Percentiles rank a stretch among this genome's conserved stretches.
phyloP scores from a whole-genome alignment of 1,140 invertebrate species.

The Drosophila willistoni region DNA sequence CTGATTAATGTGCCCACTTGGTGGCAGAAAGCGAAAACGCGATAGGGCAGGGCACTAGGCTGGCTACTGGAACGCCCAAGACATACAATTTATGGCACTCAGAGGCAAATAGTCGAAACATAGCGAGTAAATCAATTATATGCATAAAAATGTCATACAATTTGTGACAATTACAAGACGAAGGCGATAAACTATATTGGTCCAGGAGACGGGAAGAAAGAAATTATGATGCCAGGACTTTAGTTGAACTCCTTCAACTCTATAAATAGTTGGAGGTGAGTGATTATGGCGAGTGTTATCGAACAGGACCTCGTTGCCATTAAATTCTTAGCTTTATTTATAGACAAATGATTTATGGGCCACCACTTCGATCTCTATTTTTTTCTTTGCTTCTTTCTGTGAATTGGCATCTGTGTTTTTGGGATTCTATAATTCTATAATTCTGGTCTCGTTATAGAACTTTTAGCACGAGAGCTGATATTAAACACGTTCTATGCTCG shows the following conservation, averaged over 20 bases:
- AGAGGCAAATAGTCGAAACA: slow-evolving; percentile 67
- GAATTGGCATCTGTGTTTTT: neutral
- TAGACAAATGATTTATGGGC: slow-evolving; percentile 68
- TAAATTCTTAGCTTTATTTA: slow-evolving; percentile 72
- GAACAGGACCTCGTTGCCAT: slow-evolving; percentile 53
- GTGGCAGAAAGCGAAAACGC: slow-evolving; percentile 75
- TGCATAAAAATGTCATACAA: slow-evolving; percentile 79
- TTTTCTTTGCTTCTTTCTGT: too few species aligned
- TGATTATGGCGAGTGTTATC: slow-evolving; percentile 68
- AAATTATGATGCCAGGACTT: slow-evolving; percentile 58
- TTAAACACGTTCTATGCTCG: slow-evolving; percentile 36
- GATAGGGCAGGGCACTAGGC: slow-evolving; percentile 35
- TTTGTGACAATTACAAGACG: slow-evolving; percentile 79
- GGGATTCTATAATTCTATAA: neutral
- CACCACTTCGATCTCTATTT: neutral
- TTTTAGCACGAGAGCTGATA: slow-evolving; percentile 36
- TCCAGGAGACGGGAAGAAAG: neutral
- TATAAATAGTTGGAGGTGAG: slow-evolving; percentile 70
- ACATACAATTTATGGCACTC: slow-evolving; percentile 58
- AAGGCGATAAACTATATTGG: slow-evolving; percentile 70
- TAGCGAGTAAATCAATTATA: slow-evolving; percentile 77
- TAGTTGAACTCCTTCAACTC: slow-evolving; percentile 43
- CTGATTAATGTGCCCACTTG: slow-evolving; percentile 77
- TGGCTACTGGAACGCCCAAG: slow-evolving; percentile 22
- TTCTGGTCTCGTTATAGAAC: slow-evolving; percentile 9